Evolutionary conservation across 92 coral and sea anemone genomes (phyloP).

Genomic region (Blastomussa wellsi): DNA sequence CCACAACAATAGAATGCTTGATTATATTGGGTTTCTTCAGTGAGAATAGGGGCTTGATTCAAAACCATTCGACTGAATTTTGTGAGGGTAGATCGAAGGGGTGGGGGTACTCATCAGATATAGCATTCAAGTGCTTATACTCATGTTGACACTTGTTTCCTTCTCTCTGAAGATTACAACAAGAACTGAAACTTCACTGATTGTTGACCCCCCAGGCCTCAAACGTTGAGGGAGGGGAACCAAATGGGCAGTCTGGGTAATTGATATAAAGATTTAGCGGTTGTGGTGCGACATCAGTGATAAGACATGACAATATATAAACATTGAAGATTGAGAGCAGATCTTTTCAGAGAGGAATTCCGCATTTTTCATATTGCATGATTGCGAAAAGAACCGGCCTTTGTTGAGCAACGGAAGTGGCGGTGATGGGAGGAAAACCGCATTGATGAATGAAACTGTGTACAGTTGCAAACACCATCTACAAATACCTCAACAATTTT

Average conservation of each 20-base stretch:
- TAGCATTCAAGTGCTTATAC: no score
- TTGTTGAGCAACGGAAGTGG: slow-evolving; percentile 31
- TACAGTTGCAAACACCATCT: not conserved
- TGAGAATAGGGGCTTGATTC: no score
- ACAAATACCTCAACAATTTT: not conserved
- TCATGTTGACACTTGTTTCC: not conserved
- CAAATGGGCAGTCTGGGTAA: not conserved
- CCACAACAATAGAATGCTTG: not conserved
- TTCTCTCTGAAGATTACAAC: not conserved
- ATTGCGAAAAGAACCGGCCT: not conserved
- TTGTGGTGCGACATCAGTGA: not conserved
- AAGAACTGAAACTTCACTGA: no score
- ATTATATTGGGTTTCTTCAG: no score
- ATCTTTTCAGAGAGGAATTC: not conserved
- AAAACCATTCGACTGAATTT: no score
- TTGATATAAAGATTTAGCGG: not conserved
- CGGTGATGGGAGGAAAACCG: slow-evolving; percentile 19
- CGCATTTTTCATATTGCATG: not conserved
- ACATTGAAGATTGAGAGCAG: not conserved
- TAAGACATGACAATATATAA: not conserved
- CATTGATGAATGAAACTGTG: slow-evolving; percentile 16
- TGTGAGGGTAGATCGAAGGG: no score
- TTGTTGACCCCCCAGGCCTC: not conserved
- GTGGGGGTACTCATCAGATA: no score
- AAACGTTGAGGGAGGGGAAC: not conserved